phyloP scores from a whole-genome alignment of 2,797 vertebrate species.

The Lindbergichthys nudifrons region DNA sequence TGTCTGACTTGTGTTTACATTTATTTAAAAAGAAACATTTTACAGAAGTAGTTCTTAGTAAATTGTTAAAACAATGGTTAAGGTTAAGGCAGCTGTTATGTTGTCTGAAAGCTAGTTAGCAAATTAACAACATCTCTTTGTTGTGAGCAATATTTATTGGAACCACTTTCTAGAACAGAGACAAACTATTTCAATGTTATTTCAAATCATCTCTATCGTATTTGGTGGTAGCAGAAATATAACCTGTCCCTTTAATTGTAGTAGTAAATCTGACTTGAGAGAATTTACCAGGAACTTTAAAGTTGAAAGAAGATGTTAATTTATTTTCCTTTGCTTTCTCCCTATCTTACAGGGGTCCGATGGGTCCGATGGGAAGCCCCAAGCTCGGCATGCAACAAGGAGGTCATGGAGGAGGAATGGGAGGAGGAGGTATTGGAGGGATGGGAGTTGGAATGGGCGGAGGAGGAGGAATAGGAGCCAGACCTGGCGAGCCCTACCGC shows the following conservation, averaged over 20 bases:
- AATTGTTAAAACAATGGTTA: background rate
- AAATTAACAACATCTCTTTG: background rate
- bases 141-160: background rate
- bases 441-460: conserved; percentile 47
- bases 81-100: no score
- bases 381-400: conserved; percentile 76
- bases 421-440: conserved; percentile 35
- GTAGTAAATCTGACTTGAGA: background rate
- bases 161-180: background rate
- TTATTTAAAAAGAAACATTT: no score
- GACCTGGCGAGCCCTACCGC: conserved; percentile 81
- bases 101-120: no score
- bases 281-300: background rate
- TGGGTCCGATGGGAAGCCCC: conserved; percentile 71
- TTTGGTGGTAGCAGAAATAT: background rate
- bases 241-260: background rate
- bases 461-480: conserved; percentile 76
- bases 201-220: background rate
- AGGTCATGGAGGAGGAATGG: conserved; percentile 57
- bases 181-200: background rate
- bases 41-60: no score
- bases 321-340: conserved; percentile 38
- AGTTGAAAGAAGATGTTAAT: background rate
- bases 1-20: background rate
- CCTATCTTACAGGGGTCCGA: conserved; percentile 65